Percentiles rank a stretch among this genome's conserved stretches.
Conservation (phyloP, 2,113 vertebrate genomes). For the Thalassoma bifasciatum region DNA sequence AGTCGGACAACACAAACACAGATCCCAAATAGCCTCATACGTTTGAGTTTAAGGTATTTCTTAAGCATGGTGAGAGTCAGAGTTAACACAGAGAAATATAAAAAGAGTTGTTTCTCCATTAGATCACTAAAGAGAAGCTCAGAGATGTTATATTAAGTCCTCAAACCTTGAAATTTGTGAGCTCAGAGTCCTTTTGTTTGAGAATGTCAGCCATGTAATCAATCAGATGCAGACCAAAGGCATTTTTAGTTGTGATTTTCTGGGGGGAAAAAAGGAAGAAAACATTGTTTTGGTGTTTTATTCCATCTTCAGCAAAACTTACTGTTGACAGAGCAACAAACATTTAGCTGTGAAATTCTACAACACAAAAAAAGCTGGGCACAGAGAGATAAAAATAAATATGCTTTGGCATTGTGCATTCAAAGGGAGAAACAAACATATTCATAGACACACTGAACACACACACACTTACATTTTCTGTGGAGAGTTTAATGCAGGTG, state of each 20-base stretch:
- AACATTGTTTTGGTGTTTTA: background rate
- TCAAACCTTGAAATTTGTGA: slow-evolving; percentile 93
- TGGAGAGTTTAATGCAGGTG: slow-evolving; percentile 94
- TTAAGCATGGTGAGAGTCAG: background rate
- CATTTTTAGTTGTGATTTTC: slow-evolving; percentile 99
- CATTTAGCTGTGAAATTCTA: background rate
- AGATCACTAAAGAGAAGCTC: background rate
- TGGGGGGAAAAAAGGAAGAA: slow-evolving; percentile 65
- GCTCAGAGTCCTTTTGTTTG: slow-evolving; percentile 89
- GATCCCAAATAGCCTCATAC: background rate
- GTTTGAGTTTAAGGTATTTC: no score
- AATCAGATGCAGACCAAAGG: slow-evolving; percentile 94
- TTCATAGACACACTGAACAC: background rate
- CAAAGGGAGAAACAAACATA: background rate
- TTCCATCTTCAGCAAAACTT: background rate
- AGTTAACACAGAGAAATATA: background rate
- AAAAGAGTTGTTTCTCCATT: background rate
- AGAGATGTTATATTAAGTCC: background rate
- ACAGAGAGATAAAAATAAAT: background rate
- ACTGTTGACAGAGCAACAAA: background rate
- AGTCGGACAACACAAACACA: no score
- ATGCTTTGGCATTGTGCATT: background rate
- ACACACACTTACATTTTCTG: slow-evolving; percentile 90
- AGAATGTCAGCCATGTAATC: slow-evolving; percentile 96
- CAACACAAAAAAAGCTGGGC: background rate